Evolutionary conservation across 1,140 invertebrate genomes (phyloP).

Genomic region (Heliconius nattereri): DNA sequence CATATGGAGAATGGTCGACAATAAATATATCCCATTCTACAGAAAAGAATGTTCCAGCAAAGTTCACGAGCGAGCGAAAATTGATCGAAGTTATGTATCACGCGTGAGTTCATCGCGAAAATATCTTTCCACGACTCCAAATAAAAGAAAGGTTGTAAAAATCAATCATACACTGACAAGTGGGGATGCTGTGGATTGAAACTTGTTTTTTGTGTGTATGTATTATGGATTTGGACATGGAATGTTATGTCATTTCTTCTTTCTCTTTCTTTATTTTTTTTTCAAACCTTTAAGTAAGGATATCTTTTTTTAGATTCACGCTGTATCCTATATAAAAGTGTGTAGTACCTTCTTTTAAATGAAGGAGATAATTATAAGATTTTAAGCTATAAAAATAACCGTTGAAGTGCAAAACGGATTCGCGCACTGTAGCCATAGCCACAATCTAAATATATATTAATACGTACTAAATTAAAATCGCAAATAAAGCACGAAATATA

Average conservation of each 20-base stretch:
- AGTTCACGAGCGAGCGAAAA: conserved; percentile 39
- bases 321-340: too few species aligned
- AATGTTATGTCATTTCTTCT: not conserved
- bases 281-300: not conserved
- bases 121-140: conserved; percentile 31
- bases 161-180: conserved; percentile 34
- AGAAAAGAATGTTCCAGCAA: conserved; percentile 16
- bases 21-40: conserved; percentile 17
- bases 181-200: conserved; percentile 6
- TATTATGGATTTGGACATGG: not conserved
- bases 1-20: conserved; percentile 1
- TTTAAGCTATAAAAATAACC: too few species aligned
- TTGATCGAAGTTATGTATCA: conserved; percentile 40
- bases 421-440: too few species aligned
- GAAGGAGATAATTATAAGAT: too few species aligned
- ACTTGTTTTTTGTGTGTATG: not conserved
- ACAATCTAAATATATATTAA: too few species aligned
- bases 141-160: conserved; percentile 35
- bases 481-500: too few species aligned
- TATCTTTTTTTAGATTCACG: too few species aligned
- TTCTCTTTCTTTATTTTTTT: not conserved
- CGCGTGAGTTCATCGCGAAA: conserved; percentile 38
- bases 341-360: too few species aligned
- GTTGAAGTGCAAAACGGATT: too few species aligned
- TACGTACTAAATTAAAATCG: too few species aligned